These are phyloP conservation scores for Amblyopsis rosae DNA, from an alignment of 2,113 vertebrate genomes.

Conservation along the genomic window DNA sequence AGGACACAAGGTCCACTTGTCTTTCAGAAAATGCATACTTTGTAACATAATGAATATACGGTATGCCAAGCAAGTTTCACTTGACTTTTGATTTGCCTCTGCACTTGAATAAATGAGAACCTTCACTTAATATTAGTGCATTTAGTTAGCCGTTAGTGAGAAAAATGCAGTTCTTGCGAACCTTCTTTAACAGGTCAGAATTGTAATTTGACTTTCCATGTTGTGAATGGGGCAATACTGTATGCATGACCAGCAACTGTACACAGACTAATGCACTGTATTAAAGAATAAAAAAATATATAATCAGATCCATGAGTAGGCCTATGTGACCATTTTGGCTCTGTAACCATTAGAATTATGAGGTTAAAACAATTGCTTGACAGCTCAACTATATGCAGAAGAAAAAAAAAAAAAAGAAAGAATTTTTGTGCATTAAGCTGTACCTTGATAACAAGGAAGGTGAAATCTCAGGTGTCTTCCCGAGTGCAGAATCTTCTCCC, in stretches of 20 bases:
- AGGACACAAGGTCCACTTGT: background rate
- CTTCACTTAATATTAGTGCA: constrained; percentile 20
- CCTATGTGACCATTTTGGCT: background rate
- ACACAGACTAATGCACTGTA: background rate
- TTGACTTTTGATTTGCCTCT: no score
- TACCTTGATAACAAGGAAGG: constrained; percentile 67
- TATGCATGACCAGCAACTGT: constrained; percentile 10
- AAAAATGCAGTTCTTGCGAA: background rate
- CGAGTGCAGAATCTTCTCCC: constrained; percentile 71
- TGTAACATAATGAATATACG: background rate
- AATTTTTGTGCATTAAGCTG: no score
- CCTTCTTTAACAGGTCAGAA: no score
- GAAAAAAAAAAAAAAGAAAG: background rate
- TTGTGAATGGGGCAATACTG: constrained; percentile 19
- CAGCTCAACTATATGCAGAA: no score
- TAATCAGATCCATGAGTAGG: no score
- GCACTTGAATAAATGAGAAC: no score
- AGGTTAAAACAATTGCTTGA: background rate
- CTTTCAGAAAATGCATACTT: background rate
- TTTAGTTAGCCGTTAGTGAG: background rate
- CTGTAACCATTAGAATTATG: background rate
- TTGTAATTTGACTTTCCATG: no score
- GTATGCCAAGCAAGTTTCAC: background rate
- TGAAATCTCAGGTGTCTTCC: constrained; percentile 72
- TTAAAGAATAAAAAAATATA: background rate